Evolutionary conservation across 2,113 vertebrate genomes (phyloP), one percentile per base, ranked within the genome.

Genomic region (Gavialis gangeticus): DNA sequence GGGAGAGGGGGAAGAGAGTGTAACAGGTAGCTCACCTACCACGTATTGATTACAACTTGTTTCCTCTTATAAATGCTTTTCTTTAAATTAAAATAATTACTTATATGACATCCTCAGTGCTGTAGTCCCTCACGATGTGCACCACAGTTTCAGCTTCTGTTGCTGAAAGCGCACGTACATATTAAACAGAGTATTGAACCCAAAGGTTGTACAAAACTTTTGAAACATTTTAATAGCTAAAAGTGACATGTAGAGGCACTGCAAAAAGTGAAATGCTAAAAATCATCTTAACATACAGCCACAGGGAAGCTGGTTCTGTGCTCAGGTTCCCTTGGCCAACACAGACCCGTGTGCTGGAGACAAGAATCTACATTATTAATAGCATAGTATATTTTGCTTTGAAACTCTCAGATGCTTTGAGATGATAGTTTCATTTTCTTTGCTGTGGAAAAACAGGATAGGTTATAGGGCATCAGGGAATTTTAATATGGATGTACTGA

Each of bases 1-100:
- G 67, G 7, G 66, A 54, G 11, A 12, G 57, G 25, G 69, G 60
- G 77, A 95, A 87, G 88, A 17, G 92, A 89, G 94, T 84, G 84
- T 90, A 95, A 92, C 92, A 46, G 76, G 46, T 16, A 84, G 0
- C 2, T 91, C 92, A 91, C 15, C 56, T 59, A 89, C 56, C 87
- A 84, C 60, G 90, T 80, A 75, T 92, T 86, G 62, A 88, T 67
- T 55, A 84, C 92, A 94, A 91, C 71, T 1, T 0, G 83, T 60
- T 90, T 55, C 56, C 19, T 88, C 76, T 85, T 37, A 5, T 24
- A 92, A 92, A 54, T 25, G 5, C 71, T 81, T 90, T 79, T 88
- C 4, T 60, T 78, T 81, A 62, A 82, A 82, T 78, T 81, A 62
- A 82, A 82, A 22, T 73, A 25, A 46, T 46, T 46, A 9, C 28